Evolutionary conservation across 2,113 vertebrate species (phyloP).

Genomic region (Bostrychus sinensis): DNA sequence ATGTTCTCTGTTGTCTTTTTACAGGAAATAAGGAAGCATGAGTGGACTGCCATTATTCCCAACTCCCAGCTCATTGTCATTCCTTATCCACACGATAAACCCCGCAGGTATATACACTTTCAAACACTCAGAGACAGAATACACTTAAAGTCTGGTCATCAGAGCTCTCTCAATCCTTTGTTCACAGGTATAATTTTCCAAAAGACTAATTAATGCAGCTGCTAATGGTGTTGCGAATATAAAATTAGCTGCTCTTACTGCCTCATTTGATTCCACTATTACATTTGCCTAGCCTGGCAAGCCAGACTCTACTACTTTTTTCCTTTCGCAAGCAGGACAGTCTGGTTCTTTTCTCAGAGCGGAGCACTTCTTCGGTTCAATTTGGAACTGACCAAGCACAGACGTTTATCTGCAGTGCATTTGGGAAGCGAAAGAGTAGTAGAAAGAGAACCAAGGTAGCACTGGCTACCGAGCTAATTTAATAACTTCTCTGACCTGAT

Average conservation of each 20-base stretch:
- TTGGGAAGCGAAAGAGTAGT: too few relatives aligned
- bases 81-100: conserved; percentile 89
- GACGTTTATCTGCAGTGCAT: too few relatives aligned
- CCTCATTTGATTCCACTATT: conserved; percentile 21
- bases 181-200: conserved; percentile 3
- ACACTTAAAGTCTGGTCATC: background rate
- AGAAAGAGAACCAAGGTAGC: too few relatives aligned
- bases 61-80: conserved; percentile 99
- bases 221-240: conserved; percentile 35
- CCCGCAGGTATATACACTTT: conserved; percentile 82
- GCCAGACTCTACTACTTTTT: too few relatives aligned
- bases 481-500: too few relatives aligned
- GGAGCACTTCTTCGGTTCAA: too few relatives aligned
- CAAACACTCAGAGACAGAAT: background rate
- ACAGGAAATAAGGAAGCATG: conserved; percentile 87
- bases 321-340: too few relatives aligned
- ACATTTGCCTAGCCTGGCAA: too few relatives aligned
- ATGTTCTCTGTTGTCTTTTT: conserved; percentile 32
- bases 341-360: too few relatives aligned
- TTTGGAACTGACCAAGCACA: too few relatives aligned
- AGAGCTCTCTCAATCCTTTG: background rate
- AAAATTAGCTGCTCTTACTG: conserved; percentile 6
- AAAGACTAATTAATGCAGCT: background rate
- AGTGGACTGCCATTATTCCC: conserved; percentile 98
- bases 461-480: too few relatives aligned